These are phyloP conservation scores for Hydrozoanthus gracilis DNA, from an alignment of 92 coral and sea anemone species.

Conservation along the genomic window DNA sequence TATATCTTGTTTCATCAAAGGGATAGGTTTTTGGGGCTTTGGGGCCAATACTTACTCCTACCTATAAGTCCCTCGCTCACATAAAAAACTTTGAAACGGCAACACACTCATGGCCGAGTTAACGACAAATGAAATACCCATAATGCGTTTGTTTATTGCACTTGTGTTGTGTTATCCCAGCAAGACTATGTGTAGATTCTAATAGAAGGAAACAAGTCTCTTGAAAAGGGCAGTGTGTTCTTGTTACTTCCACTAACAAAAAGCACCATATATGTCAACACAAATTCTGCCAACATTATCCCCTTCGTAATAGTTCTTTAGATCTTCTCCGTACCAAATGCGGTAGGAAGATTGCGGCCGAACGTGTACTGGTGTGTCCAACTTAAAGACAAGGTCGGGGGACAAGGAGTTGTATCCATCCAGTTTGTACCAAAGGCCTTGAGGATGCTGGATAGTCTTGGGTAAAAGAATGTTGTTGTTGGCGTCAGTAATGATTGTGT, in stretches of 20 bases:
- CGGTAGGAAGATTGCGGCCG: slow-evolving; percentile 9
- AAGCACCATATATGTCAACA: slow-evolving; percentile 44
- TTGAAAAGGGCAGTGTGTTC: too few species aligned
- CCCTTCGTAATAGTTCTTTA: slow-evolving; percentile 29
- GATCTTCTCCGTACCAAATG: slow-evolving; percentile 54
- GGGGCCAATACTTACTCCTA: too few species aligned
- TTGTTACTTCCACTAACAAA: not conserved
- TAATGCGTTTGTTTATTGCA: too few species aligned
- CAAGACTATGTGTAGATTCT: too few species aligned
- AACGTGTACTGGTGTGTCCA: slow-evolving; percentile 25
- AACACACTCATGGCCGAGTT: too few species aligned
- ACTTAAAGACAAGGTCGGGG: slow-evolving; percentile 16
- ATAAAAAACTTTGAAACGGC: too few species aligned
- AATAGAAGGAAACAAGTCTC: too few species aligned
- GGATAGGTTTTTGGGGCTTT: too few species aligned
- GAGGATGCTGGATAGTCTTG: slow-evolving; percentile 1
- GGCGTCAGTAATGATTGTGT: slow-evolving; percentile 8
- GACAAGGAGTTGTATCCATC: slow-evolving; percentile 47
- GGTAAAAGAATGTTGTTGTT: slow-evolving; percentile 9
- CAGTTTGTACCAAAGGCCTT: slow-evolving; percentile 39
- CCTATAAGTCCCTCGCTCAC: too few species aligned
- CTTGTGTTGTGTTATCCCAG: too few species aligned
- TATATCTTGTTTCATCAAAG: too few species aligned
- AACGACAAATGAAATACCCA: too few species aligned
- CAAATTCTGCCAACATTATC: slow-evolving; percentile 43